Conservation (phyloP, 1,140 invertebrate genomes). For the Cepaea nemoralis region DNA sequence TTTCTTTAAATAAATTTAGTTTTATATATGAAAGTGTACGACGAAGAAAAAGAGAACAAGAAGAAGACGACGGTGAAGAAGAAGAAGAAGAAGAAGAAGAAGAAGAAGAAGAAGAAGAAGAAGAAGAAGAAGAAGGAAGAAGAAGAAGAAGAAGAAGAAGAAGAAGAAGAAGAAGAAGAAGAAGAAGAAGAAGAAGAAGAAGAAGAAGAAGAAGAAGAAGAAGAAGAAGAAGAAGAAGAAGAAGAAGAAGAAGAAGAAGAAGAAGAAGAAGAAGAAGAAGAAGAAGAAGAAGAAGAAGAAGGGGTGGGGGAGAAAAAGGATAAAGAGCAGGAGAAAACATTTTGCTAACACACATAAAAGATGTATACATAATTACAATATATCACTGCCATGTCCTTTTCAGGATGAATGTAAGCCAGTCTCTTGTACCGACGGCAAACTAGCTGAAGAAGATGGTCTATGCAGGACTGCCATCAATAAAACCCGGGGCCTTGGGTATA, state of each 20-base stretch:
- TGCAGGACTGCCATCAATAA: not conserved
- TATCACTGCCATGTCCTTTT: too few species aligned
- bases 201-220: not conserved
- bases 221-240: not conserved
- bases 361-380: too few species aligned
- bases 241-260: not conserved
- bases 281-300: too few species aligned
- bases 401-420: not conserved
- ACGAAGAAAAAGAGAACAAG: too few species aligned
- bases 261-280: too few species aligned
- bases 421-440: not conserved
- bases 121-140: not conserved
- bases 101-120: not conserved
- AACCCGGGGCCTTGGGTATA: constrained; percentile 16
- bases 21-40: too few species aligned
- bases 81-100: too few species aligned
- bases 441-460: not conserved
- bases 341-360: too few species aligned
- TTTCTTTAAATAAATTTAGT: too few species aligned
- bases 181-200: constrained; percentile 7
- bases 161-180: constrained; percentile 3
- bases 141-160: not conserved
- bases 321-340: too few species aligned
- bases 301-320: too few species aligned
- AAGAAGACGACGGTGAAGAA: too few species aligned